Evolutionary conservation across 2,888 invertebrate genomes (phyloP).

Genomic region (Conus canariensis): DNA sequence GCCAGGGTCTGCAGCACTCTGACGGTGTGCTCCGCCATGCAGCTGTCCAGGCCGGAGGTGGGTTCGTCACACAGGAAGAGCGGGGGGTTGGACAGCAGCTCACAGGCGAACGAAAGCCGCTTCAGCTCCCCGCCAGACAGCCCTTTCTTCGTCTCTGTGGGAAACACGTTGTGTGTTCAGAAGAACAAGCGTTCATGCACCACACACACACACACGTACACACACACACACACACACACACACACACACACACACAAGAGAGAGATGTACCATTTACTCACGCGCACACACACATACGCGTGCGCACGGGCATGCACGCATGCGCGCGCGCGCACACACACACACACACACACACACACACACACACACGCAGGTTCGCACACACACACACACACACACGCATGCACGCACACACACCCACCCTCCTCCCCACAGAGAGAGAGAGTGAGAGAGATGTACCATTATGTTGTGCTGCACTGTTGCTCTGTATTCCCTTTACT

Average conservation of each 20-base stretch:
- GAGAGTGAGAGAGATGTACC: not conserved
- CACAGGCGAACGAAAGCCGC: conserved; percentile 95
- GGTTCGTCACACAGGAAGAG: conserved; percentile 98
- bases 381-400: not conserved
- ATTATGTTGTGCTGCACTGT: no score
- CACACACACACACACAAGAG: not conserved
- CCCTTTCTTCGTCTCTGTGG: conserved; percentile 91
- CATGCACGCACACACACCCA: not conserved
- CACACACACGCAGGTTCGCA: not conserved
- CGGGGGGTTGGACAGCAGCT: conserved; percentile 93
- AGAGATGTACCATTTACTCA: no score
- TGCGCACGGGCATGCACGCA: not conserved
- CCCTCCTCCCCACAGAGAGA: not conserved
- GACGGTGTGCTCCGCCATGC: conserved; percentile 96
- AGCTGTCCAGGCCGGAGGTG: conserved; percentile 96
- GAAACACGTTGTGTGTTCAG: not conserved
- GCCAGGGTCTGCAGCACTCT: conserved; percentile 82
- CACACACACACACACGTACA: not conserved
- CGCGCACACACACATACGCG: no score
- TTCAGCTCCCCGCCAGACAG: conserved; percentile 98
- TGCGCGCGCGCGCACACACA: not conserved
- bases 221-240: not conserved
- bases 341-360: not conserved
- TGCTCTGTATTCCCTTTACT: no score
- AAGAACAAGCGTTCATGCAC: not conserved